phyloP scores from a whole-genome alignment of 2,888 invertebrate species.

The Eupithecia tripunctaria region DNA sequence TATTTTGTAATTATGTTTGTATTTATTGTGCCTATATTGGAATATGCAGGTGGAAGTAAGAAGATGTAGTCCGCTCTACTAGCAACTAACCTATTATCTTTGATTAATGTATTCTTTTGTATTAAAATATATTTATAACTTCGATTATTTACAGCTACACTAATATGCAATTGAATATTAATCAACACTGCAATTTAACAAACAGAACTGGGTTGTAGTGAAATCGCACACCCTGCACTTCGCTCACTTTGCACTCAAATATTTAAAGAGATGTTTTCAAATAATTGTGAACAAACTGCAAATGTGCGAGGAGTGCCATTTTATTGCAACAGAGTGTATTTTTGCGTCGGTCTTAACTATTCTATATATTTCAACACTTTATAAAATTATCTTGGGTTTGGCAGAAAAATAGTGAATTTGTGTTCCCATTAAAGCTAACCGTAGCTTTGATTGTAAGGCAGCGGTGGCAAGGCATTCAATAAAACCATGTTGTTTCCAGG shows the following conservation, averaged over 20 bases:
- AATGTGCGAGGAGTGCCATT: background rate
- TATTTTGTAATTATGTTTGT: background rate
- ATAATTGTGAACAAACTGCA: background rate
- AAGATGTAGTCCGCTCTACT: slow-evolving; percentile 14
- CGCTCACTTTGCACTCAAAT: background rate
- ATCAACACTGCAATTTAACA: background rate
- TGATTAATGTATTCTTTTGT: background rate
- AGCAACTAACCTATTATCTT: background rate
- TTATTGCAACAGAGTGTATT: background rate
- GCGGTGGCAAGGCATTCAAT: background rate
- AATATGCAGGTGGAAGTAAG: slow-evolving; percentile 18
- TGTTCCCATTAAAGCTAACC: background rate
- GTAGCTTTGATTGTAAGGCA: background rate
- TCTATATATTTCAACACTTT: background rate
- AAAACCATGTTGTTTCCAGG: background rate
- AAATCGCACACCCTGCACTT: background rate
- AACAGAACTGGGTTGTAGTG: background rate
- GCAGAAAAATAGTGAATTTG: slow-evolving; percentile 1
- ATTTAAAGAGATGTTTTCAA: background rate
- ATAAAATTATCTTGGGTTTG: background rate
- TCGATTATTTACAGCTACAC: background rate
- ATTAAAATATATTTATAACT: background rate
- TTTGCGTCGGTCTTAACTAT: background rate
- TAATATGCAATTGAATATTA: background rate
- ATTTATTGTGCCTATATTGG: slow-evolving; percentile 6